A percentile compares a stretch with the other conserved stretches of the same genome.
phyloP scores from a whole-genome alignment of 2,888 invertebrate species.

The Portevinia maculata region DNA sequence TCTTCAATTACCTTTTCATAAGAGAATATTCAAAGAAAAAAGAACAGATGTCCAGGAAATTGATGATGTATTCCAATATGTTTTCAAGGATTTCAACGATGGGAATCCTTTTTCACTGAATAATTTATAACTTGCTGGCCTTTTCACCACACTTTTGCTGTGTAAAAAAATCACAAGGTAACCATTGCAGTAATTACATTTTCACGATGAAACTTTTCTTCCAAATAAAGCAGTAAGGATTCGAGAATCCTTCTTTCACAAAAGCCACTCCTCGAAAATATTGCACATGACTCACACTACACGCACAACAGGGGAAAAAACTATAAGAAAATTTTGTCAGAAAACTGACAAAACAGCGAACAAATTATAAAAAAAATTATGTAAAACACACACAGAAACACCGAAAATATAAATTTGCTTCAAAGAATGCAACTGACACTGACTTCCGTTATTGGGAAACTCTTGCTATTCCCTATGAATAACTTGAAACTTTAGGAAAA shows the following conservation, averaged over 20 bases:
- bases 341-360: slow-evolving; percentile 20
- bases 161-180: slow-evolving; percentile 47
- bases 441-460: slow-evolving; percentile 37
- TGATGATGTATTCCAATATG: slow-evolving; percentile 60
- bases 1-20: slow-evolving; percentile 62
- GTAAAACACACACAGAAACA: slow-evolving; percentile 42
- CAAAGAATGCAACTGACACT: slow-evolving; percentile 57
- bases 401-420: slow-evolving; percentile 41
- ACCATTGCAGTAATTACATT: slow-evolving; percentile 58
- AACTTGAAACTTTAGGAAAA: slow-evolving; percentile 15
- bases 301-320: slow-evolving; percentile 16
- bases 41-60: slow-evolving; percentile 26
- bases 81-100: slow-evolving; percentile 38
- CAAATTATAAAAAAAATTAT: slow-evolving; percentile 6
- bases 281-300: slow-evolving; percentile 53
- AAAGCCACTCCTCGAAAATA: slow-evolving; percentile 46
- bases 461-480: slow-evolving; percentile 9
- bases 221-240: slow-evolving; percentile 25
- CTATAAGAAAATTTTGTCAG: slow-evolving; percentile 23
- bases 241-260: slow-evolving; percentile 32
- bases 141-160: slow-evolving; percentile 52
- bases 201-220: neutral
- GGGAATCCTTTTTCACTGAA: slow-evolving; percentile 38
- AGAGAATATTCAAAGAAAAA: no score
- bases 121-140: slow-evolving; percentile 29